These are phyloP conservation scores for Eurytoma californica DNA, from an alignment of 2,888 invertebrate species.

Conservation along the genomic window DNA sequence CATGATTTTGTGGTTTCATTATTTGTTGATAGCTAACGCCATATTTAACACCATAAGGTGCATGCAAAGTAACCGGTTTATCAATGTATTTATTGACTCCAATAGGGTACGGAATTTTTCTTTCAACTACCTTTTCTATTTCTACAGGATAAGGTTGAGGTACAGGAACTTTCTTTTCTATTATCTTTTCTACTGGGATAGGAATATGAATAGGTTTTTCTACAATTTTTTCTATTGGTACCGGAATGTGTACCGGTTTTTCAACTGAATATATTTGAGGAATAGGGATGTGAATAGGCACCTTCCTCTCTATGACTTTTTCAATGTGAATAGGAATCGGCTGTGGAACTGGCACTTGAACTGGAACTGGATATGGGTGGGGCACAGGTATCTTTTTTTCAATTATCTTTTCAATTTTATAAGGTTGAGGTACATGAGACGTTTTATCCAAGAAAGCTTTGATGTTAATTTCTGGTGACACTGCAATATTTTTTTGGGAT, in stretches of 20 bases:
- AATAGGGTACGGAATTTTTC: constrained; percentile 75
- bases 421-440: constrained; percentile 62
- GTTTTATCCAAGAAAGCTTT: background rate
- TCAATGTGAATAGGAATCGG: constrained; percentile 73
- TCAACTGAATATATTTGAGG: constrained; percentile 69
- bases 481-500: background rate
- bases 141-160: constrained; percentile 77
- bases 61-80: constrained; percentile 57
- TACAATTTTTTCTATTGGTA: constrained; percentile 69
- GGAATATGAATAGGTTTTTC: constrained; percentile 73
- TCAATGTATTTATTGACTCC: constrained; percentile 66
- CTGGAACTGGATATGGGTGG: constrained; percentile 76
- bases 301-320: constrained; percentile 79
- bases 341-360: constrained; percentile 70
- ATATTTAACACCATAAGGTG: constrained; percentile 63
- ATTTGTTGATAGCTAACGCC: constrained; percentile 64
- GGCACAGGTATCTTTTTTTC: constrained; percentile 78
- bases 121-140: constrained; percentile 78
- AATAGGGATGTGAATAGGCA: constrained; percentile 72
- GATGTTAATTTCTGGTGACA: background rate
- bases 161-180: constrained; percentile 77
- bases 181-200: constrained; percentile 77
- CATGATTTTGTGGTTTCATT: constrained; percentile 62
- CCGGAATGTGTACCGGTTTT: constrained; percentile 66
- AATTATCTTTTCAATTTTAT: constrained; percentile 76